A percentile compares a stretch with the other conserved stretches of the same genome.
These are phyloP conservation scores for Cephalopholis sonnerati DNA, from an alignment of 2,113 vertebrate species.

Conservation along the genomic window DNA sequence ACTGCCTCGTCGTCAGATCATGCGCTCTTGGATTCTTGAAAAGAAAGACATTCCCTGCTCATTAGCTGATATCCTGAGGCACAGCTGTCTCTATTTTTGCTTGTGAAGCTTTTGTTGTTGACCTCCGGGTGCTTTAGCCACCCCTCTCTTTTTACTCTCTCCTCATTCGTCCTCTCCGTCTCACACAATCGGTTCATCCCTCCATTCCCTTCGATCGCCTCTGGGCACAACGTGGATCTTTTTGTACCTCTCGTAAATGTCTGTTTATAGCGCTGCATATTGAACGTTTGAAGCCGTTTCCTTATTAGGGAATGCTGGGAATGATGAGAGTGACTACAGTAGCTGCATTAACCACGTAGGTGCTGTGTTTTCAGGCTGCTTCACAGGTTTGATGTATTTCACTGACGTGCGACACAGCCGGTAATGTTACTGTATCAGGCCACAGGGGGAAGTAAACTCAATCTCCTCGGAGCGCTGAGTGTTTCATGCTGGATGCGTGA, in stretches of 20 bases:
- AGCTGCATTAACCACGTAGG: neutral
- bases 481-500: conserved; percentile 32
- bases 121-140: conserved; percentile 60
- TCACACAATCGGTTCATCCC: conserved; percentile 28
- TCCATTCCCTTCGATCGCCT: conserved; percentile 37
- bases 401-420: conserved; percentile 1
- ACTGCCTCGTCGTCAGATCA: conserved; percentile 11
- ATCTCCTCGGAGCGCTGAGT: conserved; percentile 17
- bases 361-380: neutral
- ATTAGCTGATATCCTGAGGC: conserved; percentile 77
- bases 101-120: conserved; percentile 65
- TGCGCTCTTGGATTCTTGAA: conserved; percentile 31
- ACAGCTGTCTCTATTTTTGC: conserved; percentile 59
- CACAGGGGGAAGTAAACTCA: conserved; percentile 6
- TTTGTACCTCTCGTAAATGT: conserved; percentile 36
- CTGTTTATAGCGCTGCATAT: conserved; percentile 30
- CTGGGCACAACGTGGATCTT: conserved; percentile 36
- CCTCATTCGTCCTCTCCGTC: conserved; percentile 14
- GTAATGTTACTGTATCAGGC: conserved; percentile 1
- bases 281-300: conserved; percentile 5
- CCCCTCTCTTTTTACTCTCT: conserved; percentile 25
- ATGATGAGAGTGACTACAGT: neutral
- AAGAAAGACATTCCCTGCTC: conserved; percentile 54
- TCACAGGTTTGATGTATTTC: conserved; percentile 8
- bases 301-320: conserved; percentile 21